Conservation (phyloP, 2,113 vertebrate species). For the Pleuronectes platessa region DNA sequence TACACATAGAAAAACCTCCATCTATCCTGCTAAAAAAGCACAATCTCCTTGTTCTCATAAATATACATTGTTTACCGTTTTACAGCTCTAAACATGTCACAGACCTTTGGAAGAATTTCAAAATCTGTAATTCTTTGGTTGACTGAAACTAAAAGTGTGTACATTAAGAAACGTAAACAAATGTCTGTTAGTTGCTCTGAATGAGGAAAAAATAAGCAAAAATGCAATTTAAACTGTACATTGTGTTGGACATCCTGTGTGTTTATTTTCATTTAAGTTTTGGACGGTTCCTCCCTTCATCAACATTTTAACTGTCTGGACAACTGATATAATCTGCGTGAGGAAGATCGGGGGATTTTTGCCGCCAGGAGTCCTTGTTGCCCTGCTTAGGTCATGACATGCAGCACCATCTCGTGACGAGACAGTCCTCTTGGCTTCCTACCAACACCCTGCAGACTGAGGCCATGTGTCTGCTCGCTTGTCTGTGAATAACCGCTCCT, state of each 20-base stretch:
- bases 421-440: slow-evolving; percentile 57
- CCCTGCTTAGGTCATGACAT: slow-evolving; percentile 59
- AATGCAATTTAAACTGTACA: background rate
- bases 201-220: background rate
- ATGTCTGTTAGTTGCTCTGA: too few relatives aligned
- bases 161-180: too few relatives aligned
- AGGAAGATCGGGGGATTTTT: slow-evolving; percentile 34
- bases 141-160: too few relatives aligned
- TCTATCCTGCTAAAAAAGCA: background rate
- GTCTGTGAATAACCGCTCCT: slow-evolving; percentile 52
- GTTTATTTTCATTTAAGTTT: background rate
- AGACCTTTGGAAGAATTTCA: background rate
- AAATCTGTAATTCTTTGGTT: too few relatives aligned
- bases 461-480: slow-evolving; percentile 59
- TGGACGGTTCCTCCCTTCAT: background rate
- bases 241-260: background rate
- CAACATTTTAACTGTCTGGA: slow-evolving; percentile 20
- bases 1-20: too few relatives aligned
- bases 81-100: too few relatives aligned
- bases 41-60: background rate
- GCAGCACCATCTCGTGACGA: slow-evolving; percentile 62
- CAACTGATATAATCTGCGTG: background rate
- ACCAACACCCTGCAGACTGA: slow-evolving; percentile 59
- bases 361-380: slow-evolving; percentile 48
- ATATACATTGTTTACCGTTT: background rate